Conservation (phyloP, 2,113 vertebrate genomes). For the Catharus minimus region DNA sequence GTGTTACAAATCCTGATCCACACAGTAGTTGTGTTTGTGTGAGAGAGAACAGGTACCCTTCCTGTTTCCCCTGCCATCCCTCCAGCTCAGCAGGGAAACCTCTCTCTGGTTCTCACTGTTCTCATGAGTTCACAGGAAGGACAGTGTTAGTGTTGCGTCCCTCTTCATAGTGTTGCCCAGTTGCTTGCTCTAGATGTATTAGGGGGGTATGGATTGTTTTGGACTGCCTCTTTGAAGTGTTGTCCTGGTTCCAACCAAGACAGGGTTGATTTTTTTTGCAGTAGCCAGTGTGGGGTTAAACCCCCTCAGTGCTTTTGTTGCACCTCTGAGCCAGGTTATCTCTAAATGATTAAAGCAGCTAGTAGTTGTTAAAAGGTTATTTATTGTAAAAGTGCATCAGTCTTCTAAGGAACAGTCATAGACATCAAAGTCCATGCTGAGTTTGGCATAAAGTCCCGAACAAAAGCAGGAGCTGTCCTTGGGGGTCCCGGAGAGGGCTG, state of each 20-base stretch:
- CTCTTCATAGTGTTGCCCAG: neutral
- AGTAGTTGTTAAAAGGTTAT: too few relatives aligned
- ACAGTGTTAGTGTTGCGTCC: fast-evolving
- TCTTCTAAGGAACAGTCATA: too few relatives aligned
- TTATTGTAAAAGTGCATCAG: too few relatives aligned
- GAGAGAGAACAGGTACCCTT: neutral
- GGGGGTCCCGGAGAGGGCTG: too few relatives aligned
- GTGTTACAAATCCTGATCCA: neutral
- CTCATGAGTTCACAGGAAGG: neutral
- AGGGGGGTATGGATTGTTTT: neutral
- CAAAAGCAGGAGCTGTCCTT: too few relatives aligned
- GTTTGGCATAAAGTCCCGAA: too few relatives aligned
- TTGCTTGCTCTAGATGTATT: neutral
- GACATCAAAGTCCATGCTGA: too few relatives aligned
- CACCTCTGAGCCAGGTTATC: too few relatives aligned
- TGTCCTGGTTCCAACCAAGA: neutral
- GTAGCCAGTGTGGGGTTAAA: neutral
- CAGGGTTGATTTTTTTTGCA: neutral
- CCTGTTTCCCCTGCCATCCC: neutral
- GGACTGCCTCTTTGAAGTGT: neutral
- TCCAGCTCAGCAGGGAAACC: neutral
- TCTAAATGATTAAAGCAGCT: too few relatives aligned
- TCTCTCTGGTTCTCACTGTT: neutral
- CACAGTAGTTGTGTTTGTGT: neutral
- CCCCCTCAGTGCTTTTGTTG: too few relatives aligned